Conservation (phyloP, 2,113 vertebrate genomes). For the Takifugu bimaculatus region DNA sequence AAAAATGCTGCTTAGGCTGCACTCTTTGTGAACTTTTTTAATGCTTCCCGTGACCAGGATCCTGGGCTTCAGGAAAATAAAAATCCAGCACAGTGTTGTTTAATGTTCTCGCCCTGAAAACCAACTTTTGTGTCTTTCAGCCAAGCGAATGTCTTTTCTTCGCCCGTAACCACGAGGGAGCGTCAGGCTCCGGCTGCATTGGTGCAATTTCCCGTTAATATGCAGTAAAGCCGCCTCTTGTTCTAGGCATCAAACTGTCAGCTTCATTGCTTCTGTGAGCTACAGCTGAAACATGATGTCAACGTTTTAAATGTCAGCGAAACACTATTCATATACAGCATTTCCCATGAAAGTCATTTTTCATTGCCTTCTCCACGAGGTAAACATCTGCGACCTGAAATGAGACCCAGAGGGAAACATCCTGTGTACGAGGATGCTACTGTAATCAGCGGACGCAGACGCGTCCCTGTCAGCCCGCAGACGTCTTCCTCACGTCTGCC, state of each 20-base stretch:
- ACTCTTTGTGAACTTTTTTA: too few relatives aligned
- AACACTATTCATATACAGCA: slow-evolving; percentile 23
- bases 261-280: background rate
- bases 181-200: too few relatives aligned
- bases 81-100: too few relatives aligned
- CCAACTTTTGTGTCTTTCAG: too few relatives aligned
- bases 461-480: slow-evolving; percentile 44
- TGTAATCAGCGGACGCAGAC: slow-evolving; percentile 30
- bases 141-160: too few relatives aligned
- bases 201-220: too few relatives aligned
- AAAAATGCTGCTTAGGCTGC: background rate
- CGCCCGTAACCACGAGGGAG: too few relatives aligned
- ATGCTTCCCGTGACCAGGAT: too few relatives aligned
- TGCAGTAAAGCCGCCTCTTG: too few relatives aligned
- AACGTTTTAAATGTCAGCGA: slow-evolving; percentile 36
- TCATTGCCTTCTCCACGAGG: slow-evolving; percentile 32
- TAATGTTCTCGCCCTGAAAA: too few relatives aligned
- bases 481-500: slow-evolving; percentile 61
- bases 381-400: slow-evolving; percentile 51
- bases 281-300: slow-evolving; percentile 20
- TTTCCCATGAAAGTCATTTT: slow-evolving; percentile 51
- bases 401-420: slow-evolving; percentile 36
- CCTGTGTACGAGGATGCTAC: slow-evolving; percentile 32
- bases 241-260: too few relatives aligned
- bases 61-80: too few relatives aligned